These are phyloP conservation scores for Acrobasis consociella DNA, from an alignment of 2,888 invertebrate species.

Conservation along the genomic window DNA sequence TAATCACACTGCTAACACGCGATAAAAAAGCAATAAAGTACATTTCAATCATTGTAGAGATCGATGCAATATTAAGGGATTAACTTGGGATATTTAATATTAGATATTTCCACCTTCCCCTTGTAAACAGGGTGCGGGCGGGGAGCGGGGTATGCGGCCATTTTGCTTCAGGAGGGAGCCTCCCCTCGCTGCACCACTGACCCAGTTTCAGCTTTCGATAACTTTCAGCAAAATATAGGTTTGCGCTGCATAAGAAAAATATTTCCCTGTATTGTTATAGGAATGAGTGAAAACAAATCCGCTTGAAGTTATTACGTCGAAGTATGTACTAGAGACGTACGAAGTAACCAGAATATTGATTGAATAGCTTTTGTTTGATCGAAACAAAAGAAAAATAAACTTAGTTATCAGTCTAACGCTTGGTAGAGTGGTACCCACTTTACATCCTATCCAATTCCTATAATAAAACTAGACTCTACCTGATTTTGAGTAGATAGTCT, in stretches of 20 bases:
- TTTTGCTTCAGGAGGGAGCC: conserved; percentile 46
- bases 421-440: no score
- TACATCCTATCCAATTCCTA: no score
- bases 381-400: no score
- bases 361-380: no score
- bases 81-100: conserved; percentile 27
- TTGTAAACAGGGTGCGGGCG: conserved; percentile 26
- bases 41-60: background rate
- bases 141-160: conserved; percentile 39
- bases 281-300: background rate
- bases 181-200: conserved; percentile 72
- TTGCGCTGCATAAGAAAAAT: conserved; percentile 13
- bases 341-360: no score
- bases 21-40: background rate
- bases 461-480: no score
- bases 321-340: background rate
- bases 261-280: background rate
- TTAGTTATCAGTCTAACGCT: no score
- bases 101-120: conserved; percentile 29
- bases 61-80: conserved; percentile 12
- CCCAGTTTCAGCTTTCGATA: conserved; percentile 63
- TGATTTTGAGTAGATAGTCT: no score
- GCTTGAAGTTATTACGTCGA: background rate
- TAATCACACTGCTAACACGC: background rate
- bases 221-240: conserved; percentile 29